phyloP scores from a whole-genome alignment of 1,140 invertebrate genomes.

The Agrypnia vestita region DNA sequence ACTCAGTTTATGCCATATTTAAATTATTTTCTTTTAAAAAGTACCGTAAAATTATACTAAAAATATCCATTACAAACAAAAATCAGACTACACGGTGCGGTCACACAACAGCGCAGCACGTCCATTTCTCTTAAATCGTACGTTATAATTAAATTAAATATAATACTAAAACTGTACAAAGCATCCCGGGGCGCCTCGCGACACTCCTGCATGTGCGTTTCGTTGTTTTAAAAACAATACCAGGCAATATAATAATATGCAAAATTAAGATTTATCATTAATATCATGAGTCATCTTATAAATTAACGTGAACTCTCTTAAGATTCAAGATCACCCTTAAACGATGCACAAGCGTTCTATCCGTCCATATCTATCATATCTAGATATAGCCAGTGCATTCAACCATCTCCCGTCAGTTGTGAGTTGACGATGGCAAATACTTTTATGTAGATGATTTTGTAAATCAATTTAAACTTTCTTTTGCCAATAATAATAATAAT shows the following conservation, averaged over 20 bases:
- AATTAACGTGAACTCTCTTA: neutral
- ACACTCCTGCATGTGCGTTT: conserved; percentile 1
- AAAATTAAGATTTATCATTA: too few species aligned
- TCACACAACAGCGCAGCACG: conserved; percentile 12
- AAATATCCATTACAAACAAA: conserved; percentile 17
- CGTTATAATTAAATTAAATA: conserved; percentile 12
- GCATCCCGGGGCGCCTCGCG: neutral
- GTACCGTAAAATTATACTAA: conserved; percentile 4
- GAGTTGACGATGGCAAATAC: neutral
- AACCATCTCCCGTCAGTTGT: neutral
- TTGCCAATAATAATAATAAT: neutral
- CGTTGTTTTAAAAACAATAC: conserved; percentile 1
- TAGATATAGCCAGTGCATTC: too few species aligned
- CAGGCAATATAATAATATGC: neutral
- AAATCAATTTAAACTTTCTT: neutral
- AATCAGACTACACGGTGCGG: conserved; percentile 12
- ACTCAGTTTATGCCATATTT: neutral
- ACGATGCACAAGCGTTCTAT: neutral
- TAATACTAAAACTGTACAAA: conserved; percentile 18
- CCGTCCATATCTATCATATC: neutral
- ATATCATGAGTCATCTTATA: neutral
- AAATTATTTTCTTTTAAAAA: neutral
- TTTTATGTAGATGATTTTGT: conserved; percentile 8
- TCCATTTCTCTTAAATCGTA: conserved; percentile 13
- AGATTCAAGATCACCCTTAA: neutral